Conservation (phyloP, 2,888 invertebrate species). For the Heteromyza rotundicornis region DNA sequence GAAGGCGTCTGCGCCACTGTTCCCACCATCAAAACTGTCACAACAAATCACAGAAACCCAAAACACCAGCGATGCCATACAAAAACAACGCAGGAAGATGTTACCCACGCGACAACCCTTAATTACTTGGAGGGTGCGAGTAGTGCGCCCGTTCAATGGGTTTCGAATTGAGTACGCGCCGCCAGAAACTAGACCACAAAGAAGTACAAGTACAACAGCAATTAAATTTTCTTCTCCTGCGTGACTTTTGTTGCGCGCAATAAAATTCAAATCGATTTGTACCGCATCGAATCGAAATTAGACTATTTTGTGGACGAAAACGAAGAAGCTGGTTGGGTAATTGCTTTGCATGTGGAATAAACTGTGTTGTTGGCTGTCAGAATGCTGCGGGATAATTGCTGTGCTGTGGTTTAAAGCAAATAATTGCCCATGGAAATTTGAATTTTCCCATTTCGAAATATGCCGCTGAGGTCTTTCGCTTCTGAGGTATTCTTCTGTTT, state of each 20-base stretch:
- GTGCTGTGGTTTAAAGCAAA: conserved; percentile 50
- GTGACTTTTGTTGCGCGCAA: conserved; percentile 37
- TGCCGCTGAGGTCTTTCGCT: conserved; percentile 34
- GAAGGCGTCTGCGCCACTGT: conserved; percentile 20
- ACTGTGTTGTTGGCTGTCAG: too few species aligned
- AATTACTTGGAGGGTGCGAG: conserved; percentile 9
- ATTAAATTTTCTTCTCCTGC: conserved; percentile 30
- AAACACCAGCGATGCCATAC: conserved; percentile 37
- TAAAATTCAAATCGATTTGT: conserved; percentile 58
- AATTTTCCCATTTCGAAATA: too few species aligned
- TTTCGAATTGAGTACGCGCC: background rate
- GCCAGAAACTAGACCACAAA: background rate
- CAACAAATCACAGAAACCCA: conserved; percentile 64
- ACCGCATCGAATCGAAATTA: conserved; percentile 36
- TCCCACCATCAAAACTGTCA: conserved; percentile 58
- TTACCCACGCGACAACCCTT: conserved; percentile 5
- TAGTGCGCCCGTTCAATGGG: conserved; percentile 2
- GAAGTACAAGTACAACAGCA: background rate
- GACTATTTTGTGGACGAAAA: conserved; percentile 5
- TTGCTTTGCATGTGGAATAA: too few species aligned
- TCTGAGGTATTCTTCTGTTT: background rate
- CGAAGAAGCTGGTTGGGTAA: conserved; percentile 4
- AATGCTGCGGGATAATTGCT: background rate
- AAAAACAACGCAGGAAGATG: background rate
- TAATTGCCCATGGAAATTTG: conserved; percentile 54